Base-by-base conservation (phyloP, 2,113 vertebrate genomes). In the Zootoca vivipara region DNA sequence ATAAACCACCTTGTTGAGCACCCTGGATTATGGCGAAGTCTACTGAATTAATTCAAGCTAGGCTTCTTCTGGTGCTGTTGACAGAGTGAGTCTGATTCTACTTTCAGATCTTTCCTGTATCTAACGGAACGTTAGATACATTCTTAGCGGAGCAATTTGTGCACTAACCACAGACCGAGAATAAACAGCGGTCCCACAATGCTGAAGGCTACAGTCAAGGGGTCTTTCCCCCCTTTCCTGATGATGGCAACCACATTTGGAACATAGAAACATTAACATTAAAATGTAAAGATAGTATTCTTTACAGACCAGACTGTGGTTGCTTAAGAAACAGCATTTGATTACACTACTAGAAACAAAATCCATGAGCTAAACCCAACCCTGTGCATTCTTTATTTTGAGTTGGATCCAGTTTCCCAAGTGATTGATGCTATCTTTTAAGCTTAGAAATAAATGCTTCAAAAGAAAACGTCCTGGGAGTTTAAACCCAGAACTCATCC, bases 401-500 rank as follows among this genome's bases (percentile, higher is more conserved):
- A 20, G 46, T 62, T 78, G 56, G 56, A 56, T 13, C 70, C 20
- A 89, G 82, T 72, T 90, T 77, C 89, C 26, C 4, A 78, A 91
- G 24, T 52, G 33, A 26, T 16, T 91, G 79, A 74, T 87, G 65
- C 90, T 86, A 78, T n/a, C 64, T 81, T 78, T 92, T 81, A 56
- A 1, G 0, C 82, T 33, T 89, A 65, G 82, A 87, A 95, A 73
- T 42, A 16, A 42, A 90, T 74, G n/a, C 24, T 33, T 88, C 72
- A 87, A 0, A 1, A 56, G 78, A 87, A 2, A 88, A 52, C 46
- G 26, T 79, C 78, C 77, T 69, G 91, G 56, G 52, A 80, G 69
- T 82, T 91, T 78, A 88, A 0, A 42, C 84, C 38, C 67, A 88
- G 70, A 87, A 5, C 56, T 16, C 38, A 1, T 13, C 8, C 15